Conservation (phyloP, 2,888 invertebrate species). For the Prosopocoilus inquinatus region DNA sequence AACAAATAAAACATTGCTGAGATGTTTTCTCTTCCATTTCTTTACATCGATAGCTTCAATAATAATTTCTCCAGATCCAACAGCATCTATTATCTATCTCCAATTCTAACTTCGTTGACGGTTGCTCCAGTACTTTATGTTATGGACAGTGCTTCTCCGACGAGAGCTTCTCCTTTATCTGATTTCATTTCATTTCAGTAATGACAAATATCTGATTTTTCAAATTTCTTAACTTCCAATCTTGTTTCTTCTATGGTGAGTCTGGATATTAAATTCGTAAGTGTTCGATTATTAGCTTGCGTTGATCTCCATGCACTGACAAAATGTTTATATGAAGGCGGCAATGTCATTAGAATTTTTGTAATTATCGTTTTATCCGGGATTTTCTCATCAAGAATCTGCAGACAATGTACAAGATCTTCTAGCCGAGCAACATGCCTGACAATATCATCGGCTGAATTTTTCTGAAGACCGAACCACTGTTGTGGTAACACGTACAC, state of each 20-base stretch:
- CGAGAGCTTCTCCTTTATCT: neutral
- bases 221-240: conserved; percentile 2
- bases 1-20: conserved; percentile 3
- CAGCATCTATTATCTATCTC: neutral
- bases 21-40: neutral
- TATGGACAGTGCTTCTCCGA: neutral
- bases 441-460: neutral
- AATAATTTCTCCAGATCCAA: neutral
- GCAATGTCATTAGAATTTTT: conserved; percentile 37
- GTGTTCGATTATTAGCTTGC: conserved; percentile 26
- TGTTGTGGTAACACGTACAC: neutral
- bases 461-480: neutral
- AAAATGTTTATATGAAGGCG: too few relatives aligned
- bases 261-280: conserved; percentile 27
- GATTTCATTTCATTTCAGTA: neutral
- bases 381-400: conserved; percentile 6
- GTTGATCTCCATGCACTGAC: too few relatives aligned
- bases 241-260: conserved; percentile 28
- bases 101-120: neutral
- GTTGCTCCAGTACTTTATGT: neutral
- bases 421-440: neutral
- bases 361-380: conserved; percentile 21
- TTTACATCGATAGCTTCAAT: neutral
- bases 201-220: too few relatives aligned
- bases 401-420: neutral